Evolutionary conservation across 30 jellyfish, hydroid and myxozoan genomes (phyloP).

Genomic region (Phacellophora camtschatica): DNA sequence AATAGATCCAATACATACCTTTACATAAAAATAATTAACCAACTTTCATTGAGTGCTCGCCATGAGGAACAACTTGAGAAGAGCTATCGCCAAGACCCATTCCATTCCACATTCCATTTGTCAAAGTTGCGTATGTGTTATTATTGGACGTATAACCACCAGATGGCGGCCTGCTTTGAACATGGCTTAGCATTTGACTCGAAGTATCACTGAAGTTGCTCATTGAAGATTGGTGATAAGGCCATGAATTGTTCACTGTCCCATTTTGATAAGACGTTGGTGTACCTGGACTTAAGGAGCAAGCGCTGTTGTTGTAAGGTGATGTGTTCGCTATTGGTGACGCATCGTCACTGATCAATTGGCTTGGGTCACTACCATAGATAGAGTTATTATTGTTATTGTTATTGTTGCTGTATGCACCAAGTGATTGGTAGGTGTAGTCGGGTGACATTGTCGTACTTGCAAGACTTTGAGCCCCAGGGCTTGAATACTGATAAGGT

Average conservation of each 20-base stretch:
- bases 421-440: constrained; percentile 78
- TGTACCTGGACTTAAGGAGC: constrained; percentile 95
- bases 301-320: constrained; percentile 89
- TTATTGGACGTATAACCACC: constrained; percentile 63
- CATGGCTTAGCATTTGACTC: constrained; percentile 72
- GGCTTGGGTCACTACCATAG: constrained; percentile 84
- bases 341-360: constrained; percentile 88
- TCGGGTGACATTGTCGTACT: constrained; percentile 77
- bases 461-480: constrained; percentile 63
- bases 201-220: constrained; percentile 64
- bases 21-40: constrained; percentile 47
- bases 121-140: constrained; percentile 74
- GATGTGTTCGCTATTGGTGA: constrained; percentile 93
- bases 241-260: constrained; percentile 97
- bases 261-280: constrained; percentile 95
- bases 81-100: constrained; percentile 79
- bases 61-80: constrained; percentile 82
- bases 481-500: constrained; percentile 67
- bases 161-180: constrained; percentile 72
- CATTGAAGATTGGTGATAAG: constrained; percentile 86
- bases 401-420: constrained; percentile 53
- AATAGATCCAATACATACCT: constrained; percentile 25
- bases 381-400: constrained; percentile 55
- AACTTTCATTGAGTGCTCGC: constrained; percentile 96
- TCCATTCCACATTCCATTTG: constrained; percentile 89